A percentile compares a stretch with the other conserved stretches of the same genome.
phyloP scores from a whole-genome alignment of 64 coral and sea anemone genomes.

The Orbicella faveolata region DNA sequence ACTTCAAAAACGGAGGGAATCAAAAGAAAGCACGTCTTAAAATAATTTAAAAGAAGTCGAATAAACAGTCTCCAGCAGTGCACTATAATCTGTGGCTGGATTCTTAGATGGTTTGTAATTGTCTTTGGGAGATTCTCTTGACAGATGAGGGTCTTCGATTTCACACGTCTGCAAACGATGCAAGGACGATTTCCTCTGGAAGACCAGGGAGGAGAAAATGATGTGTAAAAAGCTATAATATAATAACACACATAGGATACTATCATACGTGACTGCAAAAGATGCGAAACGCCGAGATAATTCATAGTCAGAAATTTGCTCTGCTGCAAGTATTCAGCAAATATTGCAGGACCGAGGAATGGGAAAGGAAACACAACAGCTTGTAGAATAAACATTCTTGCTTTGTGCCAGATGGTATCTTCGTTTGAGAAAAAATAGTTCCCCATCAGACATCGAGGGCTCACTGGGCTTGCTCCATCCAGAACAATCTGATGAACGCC shows the following conservation, averaged over 20 bases:
- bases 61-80: not conserved
- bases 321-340: not conserved
- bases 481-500: conserved; percentile 5
- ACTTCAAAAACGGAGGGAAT: not conserved
- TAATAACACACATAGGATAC: not conserved
- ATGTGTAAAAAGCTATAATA: not conserved
- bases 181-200: not conserved
- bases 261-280: no score
- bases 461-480: not conserved
- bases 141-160: not conserved
- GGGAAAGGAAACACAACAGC: not conserved
- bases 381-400: not conserved
- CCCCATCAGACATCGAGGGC: not conserved
- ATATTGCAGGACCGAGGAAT: not conserved
- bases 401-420: not conserved
- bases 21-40: not conserved
- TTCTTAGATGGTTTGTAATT: not conserved
- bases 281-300: not conserved
- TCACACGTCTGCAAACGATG: not conserved
- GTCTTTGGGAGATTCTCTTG: not conserved
- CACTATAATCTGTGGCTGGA: not conserved
- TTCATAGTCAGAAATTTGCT: no score
- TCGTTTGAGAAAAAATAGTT: not conserved
- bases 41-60: not conserved
- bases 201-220: not conserved